phyloP scores from a whole-genome alignment of 2,797 vertebrate genomes.

The Sebastes matsubarae region DNA sequence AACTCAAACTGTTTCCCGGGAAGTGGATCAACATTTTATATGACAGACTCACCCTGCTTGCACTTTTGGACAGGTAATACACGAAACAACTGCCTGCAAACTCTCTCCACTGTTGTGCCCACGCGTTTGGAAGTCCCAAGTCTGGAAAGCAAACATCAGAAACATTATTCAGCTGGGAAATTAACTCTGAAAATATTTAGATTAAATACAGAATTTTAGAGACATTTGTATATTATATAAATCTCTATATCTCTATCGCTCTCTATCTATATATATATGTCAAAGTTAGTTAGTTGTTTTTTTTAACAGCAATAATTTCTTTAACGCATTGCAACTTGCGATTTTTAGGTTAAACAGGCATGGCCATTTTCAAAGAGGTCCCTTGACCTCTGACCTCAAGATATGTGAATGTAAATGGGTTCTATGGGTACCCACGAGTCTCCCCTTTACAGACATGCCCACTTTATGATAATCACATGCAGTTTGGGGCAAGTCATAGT shows the following conservation, averaged over 20 bases:
- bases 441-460: accelerated
- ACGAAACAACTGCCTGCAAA: not conserved
- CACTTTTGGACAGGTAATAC: constrained; percentile 90
- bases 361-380: accelerated
- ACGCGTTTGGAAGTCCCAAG: not conserved
- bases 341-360: no score
- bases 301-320: no score
- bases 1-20: constrained; percentile 92
- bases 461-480: no score
- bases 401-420: no score
- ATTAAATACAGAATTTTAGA: not conserved
- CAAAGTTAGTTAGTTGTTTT: no score
- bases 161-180: not conserved
- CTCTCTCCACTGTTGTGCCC: not conserved
- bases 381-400: no score
- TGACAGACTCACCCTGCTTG: constrained; percentile 90
- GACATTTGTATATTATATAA: not conserved
- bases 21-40: constrained; percentile 96
- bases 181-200: not conserved
- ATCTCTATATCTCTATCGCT: no score
- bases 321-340: no score
- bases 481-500: no score
- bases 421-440: no score
- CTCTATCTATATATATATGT: no score
- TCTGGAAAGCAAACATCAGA: not conserved